Evolutionary conservation across 2,797 vertebrate species (phyloP), one percentile per base, ranked within the genome.

Genomic region (Urocyon cinereoargenteus): DNA sequence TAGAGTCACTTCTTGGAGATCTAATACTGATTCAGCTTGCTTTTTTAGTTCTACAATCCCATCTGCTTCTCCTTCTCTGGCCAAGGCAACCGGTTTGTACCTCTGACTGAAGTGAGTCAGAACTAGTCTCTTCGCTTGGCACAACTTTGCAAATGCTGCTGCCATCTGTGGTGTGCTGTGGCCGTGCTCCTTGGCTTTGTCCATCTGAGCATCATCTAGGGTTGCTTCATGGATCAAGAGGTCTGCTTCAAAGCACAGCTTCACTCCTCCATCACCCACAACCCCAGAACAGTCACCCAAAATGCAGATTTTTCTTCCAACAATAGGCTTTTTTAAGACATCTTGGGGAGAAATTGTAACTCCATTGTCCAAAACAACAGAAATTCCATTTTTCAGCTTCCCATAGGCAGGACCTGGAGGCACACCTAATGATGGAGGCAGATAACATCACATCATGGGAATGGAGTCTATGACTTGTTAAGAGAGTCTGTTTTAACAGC

Each of bases 41-140:
- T 98, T 99, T 98, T 98, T 98, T 21, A 99, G 99, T 88, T 99
- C 98, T 0, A 91, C 73, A 26, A 99, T 87, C 1, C 99, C 98
- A 0, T 99, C 98, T 0, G 1, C 0, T 0, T 99, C 99, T 5
- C 99, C 99, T 3, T 99, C 99, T 4, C 91, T 98, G 19, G 95
- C 93, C 95, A 98, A 97, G 3, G 97, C 90, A 0, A 97, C 62
- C 0, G 99, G 99, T 88, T 99, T 99, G 96, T 99, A 99, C 26
- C 99, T 97, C 98, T 99, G 99, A 96, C 99, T 99, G 98, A 99
- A 99, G 97, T 99, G 99, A 57, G 99, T 99, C 90, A 99, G 98
- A 68, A 99, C 99, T 97, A 99, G 98, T 36, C 68, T 98, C 26
- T 61, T 98, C 0, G 96, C 99, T 0, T 86, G 6, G 90, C 99